Evolutionary conservation across 2,888 invertebrate species (phyloP).

Genomic region (Noctua janthina): DNA sequence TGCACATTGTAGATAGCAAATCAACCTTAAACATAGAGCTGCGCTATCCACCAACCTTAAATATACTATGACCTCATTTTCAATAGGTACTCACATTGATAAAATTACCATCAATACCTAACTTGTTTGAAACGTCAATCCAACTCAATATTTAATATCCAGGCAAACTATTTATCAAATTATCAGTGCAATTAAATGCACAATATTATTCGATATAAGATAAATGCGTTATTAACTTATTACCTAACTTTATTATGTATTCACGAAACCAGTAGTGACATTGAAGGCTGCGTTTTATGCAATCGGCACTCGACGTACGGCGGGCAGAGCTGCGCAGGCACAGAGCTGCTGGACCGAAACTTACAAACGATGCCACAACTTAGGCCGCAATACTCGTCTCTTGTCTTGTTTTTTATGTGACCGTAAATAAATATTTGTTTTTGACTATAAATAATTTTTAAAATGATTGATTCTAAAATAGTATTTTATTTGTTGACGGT

Average conservation of each 20-base stretch:
- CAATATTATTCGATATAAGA: slow-evolving; percentile 14
- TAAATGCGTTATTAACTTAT: slow-evolving; percentile 55
- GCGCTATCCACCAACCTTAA: no score
- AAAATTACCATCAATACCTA: neutral
- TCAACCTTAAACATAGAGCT: neutral
- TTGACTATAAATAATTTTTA: neutral
- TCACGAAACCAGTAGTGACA: slow-evolving; percentile 78
- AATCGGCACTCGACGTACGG: slow-evolving; percentile 66
- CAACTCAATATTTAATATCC: neutral
- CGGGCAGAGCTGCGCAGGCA: slow-evolving; percentile 53
- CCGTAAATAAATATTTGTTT: slow-evolving; percentile 4
- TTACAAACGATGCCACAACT: slow-evolving; percentile 68
- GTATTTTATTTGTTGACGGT: slow-evolving; percentile 69
- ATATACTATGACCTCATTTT: neutral
- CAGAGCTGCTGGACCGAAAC: slow-evolving; percentile 47
- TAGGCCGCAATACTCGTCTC: slow-evolving; percentile 64
- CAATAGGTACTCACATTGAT: neutral
- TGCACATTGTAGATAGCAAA: neutral
- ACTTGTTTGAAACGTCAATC: neutral
- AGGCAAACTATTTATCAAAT: slow-evolving; percentile 1
- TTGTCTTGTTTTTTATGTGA: slow-evolving; percentile 14
- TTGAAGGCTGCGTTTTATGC: slow-evolving; percentile 80
- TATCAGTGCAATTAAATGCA: slow-evolving; percentile 9
- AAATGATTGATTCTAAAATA: slow-evolving; percentile 50
- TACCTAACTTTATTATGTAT: slow-evolving; percentile 69